Percentiles rank a stretch among this genome's conserved stretches.
Evolutionary conservation across 2,797 vertebrate genomes (phyloP).

Genomic region (Psittacula derbiana): DNA sequence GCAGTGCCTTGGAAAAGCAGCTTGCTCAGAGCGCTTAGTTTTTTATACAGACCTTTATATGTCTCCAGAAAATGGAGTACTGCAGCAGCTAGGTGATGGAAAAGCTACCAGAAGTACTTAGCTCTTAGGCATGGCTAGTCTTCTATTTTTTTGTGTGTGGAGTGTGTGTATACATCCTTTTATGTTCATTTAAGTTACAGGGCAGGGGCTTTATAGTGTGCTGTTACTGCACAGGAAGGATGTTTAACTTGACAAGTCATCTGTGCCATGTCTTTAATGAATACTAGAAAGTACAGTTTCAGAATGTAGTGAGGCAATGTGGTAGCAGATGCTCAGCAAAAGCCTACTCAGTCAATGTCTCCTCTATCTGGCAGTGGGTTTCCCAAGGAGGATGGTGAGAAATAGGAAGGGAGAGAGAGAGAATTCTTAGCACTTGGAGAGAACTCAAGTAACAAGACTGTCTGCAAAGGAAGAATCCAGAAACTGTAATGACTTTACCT

Average conservation of each 20-base stretch:
- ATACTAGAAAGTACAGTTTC: conserved; percentile 47
- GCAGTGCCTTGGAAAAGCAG: not conserved
- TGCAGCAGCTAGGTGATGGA: not conserved
- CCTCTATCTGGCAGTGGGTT: not conserved
- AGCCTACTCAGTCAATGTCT: conserved; percentile 18
- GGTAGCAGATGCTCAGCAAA: conserved; percentile 52
- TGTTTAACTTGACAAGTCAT: conserved; percentile 58
- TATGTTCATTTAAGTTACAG: conserved; percentile 38
- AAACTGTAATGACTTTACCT: not conserved
- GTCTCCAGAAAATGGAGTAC: not conserved
- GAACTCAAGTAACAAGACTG: not conserved
- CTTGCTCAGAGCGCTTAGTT: not conserved
- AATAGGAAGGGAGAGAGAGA: not conserved
- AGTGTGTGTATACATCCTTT: not conserved
- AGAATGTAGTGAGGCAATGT: conserved; percentile 27
- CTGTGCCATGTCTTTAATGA: conserved; percentile 35
- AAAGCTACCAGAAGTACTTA: conserved; percentile 3
- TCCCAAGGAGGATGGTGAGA: conserved; percentile 32
- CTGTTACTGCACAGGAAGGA: conserved; percentile 44
- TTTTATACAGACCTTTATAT: not conserved
- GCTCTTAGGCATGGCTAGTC: not conserved
- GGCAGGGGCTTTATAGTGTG: not conserved
- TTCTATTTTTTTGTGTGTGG: not conserved
- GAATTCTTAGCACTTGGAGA: not conserved
- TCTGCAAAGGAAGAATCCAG: conserved; percentile 14